Evolutionary conservation across 2,113 vertebrate species (phyloP).

Genomic region (Nesoenas mayeri): DNA sequence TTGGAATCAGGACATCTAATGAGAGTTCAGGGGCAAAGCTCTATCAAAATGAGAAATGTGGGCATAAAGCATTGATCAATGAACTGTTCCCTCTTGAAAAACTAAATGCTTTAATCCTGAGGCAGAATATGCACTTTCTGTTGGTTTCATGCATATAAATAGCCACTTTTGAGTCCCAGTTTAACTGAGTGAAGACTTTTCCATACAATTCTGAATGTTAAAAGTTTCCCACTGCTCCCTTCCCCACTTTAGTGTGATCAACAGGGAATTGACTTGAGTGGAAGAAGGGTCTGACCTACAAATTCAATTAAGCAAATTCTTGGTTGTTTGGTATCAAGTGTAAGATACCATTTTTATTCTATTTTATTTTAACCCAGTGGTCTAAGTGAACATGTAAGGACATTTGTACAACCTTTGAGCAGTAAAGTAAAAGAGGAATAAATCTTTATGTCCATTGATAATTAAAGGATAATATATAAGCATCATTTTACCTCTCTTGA

Average conservation of each 20-base stretch:
- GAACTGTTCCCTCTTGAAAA: conserved; percentile 40
- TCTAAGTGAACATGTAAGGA: neutral
- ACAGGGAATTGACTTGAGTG: neutral
- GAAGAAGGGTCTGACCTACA: conserved; percentile 11
- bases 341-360: neutral
- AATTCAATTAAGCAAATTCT: conserved; percentile 9
- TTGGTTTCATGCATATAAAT: conserved; percentile 49
- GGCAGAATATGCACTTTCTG: conserved; percentile 71
- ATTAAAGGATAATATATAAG: neutral
- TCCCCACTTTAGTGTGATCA: neutral
- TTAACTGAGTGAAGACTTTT: neutral
- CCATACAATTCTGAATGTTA: neutral
- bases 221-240: neutral
- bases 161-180: conserved; percentile 37
- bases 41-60: conserved; percentile 55
- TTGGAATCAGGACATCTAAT: conserved; percentile 36
- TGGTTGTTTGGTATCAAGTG: neutral
- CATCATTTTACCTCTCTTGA: neutral
- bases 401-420: neutral
- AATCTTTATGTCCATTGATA: neutral
- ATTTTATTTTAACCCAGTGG: neutral
- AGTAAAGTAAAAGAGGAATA: neutral
- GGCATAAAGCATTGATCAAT: conserved; percentile 43
- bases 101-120: conserved; percentile 63
- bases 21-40: conserved; percentile 33